Evolutionary conservation across 2,888 invertebrate species (phyloP).

Genomic region (Melolontha melolontha): DNA sequence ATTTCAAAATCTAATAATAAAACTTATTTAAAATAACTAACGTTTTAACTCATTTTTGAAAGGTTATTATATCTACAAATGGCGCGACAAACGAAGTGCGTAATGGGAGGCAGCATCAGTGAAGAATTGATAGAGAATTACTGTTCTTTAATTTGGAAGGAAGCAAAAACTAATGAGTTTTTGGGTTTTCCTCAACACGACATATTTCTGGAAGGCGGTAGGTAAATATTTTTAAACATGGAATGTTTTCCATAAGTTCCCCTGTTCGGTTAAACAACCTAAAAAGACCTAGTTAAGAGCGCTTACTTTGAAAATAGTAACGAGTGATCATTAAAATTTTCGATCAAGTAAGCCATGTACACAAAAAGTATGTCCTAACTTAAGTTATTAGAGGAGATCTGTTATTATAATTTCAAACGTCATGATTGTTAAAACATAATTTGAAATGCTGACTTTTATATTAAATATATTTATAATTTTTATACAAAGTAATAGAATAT

Average conservation of each 20-base stretch:
- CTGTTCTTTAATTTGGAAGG: conserved; percentile 56
- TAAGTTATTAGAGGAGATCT: too few species aligned
- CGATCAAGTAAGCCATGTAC: too few species aligned
- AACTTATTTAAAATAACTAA: conserved; percentile 3
- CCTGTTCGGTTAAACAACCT: too few species aligned
- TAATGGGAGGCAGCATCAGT: neutral
- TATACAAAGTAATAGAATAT: too few species aligned
- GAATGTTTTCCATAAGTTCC: neutral
- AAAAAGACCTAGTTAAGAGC: too few species aligned
- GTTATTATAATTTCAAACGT: too few species aligned
- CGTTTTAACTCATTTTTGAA: neutral
- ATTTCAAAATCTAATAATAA: neutral
- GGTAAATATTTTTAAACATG: neutral
- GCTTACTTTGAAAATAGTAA: too few species aligned
- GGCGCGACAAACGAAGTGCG: conserved; percentile 43
- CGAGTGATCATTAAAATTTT: too few species aligned
- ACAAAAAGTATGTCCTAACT: too few species aligned
- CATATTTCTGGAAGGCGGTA: conserved; percentile 58
- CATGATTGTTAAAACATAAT: too few species aligned
- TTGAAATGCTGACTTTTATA: too few species aligned
- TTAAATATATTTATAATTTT: too few species aligned
- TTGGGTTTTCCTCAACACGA: conserved; percentile 56
- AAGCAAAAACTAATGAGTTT: conserved; percentile 55
- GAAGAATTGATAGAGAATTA: conserved; percentile 46
- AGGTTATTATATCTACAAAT: conserved; percentile 56